A percentile compares a stretch with the other conserved stretches of the same genome.
These are phyloP conservation scores for Salvelinus alpinus DNA, from an alignment of 2,113 vertebrate species.

Conservation along the genomic window DNA sequence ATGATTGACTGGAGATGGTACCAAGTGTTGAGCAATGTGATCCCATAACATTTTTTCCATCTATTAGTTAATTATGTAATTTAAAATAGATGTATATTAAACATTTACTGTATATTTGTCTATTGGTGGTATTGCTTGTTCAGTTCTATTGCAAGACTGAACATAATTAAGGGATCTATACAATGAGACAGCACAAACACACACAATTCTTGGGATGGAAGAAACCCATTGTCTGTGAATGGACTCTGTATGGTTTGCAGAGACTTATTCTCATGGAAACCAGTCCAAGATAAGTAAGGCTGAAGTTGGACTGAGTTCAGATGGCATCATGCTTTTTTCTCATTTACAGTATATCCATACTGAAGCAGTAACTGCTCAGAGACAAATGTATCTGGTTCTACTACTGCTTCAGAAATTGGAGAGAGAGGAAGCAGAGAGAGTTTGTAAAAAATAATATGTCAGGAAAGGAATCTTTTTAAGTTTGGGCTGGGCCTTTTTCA, in stretches of 20 bases:
- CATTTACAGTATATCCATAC: conserved; percentile 19
- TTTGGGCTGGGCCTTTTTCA: conserved; percentile 38
- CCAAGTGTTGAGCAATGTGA: conserved; percentile 28
- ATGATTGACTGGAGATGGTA: neutral
- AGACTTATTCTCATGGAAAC: neutral
- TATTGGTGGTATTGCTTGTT: neutral
- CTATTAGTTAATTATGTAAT: conserved; percentile 14
- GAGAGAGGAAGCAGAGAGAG: conserved; percentile 15
- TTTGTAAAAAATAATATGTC: conserved; percentile 28
- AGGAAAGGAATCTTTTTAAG: conserved; percentile 43
- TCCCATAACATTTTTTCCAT: neutral
- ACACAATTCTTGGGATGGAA: conserved; percentile 5
- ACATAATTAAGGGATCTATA: neutral
- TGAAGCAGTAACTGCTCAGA: neutral
- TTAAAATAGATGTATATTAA: conserved; percentile 32
- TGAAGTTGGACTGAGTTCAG: conserved; percentile 14
- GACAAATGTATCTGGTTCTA: conserved; percentile 18
- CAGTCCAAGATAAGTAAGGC: conserved; percentile 25
- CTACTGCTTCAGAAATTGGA: conserved; percentile 38
- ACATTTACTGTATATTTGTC: conserved; percentile 13
- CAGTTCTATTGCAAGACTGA: conserved; percentile 17
- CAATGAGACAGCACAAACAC: conserved; percentile 8
- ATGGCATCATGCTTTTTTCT: conserved; percentile 33
- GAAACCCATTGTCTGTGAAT: conserved; percentile 10
- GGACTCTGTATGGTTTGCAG: conserved; percentile 2